Percentiles rank a stretch among this genome's conserved stretches.
These are phyloP conservation scores for Psilopogon haemacephalus DNA, from an alignment of 2,113 vertebrate species.

Conservation along the genomic window DNA sequence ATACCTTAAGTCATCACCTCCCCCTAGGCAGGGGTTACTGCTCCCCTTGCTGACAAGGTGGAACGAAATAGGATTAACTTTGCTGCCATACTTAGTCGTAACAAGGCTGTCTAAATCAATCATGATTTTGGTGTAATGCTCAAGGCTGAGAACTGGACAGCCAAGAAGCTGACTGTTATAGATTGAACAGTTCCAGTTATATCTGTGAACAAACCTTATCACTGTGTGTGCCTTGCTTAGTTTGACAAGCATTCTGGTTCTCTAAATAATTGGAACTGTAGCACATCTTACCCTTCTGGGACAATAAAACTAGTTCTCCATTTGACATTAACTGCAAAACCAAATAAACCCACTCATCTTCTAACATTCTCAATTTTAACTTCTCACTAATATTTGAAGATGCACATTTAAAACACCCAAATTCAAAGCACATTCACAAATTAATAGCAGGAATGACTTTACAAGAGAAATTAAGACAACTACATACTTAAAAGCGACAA, in stretches of 20 bases:
- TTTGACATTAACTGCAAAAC: background rate
- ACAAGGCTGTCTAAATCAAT: background rate
- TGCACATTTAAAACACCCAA: rapidly evolving
- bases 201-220: background rate
- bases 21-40: background rate
- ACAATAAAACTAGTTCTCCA: background rate
- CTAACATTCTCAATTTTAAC: background rate
- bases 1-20: background rate
- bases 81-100: background rate
- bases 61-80: background rate
- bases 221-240: background rate
- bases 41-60: background rate
- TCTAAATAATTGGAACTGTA: background rate
- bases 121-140: background rate
- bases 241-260: background rate
- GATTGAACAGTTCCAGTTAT: background rate
- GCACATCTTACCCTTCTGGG: background rate
- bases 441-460: background rate
- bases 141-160: background rate
- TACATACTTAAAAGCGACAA: background rate
- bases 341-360: background rate
- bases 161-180: background rate
- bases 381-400: background rate
- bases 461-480: background rate
- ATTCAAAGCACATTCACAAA: background rate